phyloP scores from a whole-genome alignment of 2,797 vertebrate species.

The Ptychadena robeensis region DNA sequence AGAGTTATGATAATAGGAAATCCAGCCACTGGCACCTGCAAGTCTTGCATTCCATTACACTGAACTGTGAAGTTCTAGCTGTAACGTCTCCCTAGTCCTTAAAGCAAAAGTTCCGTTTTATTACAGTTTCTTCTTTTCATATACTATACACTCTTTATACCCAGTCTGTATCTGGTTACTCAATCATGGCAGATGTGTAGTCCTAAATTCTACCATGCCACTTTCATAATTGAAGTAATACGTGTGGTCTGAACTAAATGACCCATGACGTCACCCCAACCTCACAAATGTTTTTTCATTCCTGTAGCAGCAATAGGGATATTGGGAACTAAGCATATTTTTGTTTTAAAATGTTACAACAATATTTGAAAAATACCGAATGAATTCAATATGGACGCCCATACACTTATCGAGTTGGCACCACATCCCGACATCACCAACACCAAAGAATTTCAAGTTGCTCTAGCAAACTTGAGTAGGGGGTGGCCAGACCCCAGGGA shows the following conservation, averaged over 20 bases:
- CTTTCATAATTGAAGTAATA: not conserved
- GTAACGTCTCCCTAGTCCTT: not conserved
- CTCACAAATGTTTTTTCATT: not conserved
- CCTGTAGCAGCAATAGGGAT: too few species aligned
- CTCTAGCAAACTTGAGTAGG: too few species aligned
- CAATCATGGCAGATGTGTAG: too few species aligned
- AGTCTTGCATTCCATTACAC: not conserved
- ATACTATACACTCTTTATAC: not conserved
- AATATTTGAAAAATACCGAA: too few species aligned
- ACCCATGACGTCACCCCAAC: not conserved
- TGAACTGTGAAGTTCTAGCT: not conserved
- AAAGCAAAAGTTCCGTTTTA: not conserved
- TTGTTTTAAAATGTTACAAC: not conserved
- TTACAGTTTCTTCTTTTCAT: not conserved
- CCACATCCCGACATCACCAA: too few species aligned
- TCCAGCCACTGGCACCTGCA: not conserved
- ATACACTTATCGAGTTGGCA: too few species aligned
- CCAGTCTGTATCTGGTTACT: not conserved
- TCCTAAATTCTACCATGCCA: too few species aligned
- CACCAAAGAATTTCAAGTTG: too few species aligned
- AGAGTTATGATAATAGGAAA: conserved; percentile 24
- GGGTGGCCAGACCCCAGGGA: too few species aligned
- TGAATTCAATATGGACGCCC: too few species aligned
- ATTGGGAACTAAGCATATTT: not conserved
- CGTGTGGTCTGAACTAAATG: not conserved